These are phyloP conservation scores for Vanessa atalanta DNA, from an alignment of 1,140 invertebrate species.

Conservation along the genomic window DNA sequence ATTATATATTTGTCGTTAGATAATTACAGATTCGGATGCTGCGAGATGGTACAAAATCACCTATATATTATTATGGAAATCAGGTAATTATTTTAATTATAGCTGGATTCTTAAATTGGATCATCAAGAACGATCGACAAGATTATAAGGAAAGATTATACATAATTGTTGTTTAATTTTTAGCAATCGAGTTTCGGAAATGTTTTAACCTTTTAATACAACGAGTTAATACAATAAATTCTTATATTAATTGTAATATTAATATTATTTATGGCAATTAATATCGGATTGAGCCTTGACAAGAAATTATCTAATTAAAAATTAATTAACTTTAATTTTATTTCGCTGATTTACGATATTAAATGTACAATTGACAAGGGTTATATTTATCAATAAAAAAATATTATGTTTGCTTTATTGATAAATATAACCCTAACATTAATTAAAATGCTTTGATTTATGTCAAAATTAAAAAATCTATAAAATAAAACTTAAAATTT, in stretches of 20 bases:
- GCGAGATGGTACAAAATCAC: constrained; percentile 18
- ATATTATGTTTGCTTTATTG: too few species aligned
- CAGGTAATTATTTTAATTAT: constrained; percentile 36
- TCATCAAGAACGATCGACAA: constrained; percentile 27
- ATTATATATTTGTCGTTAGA: constrained; percentile 25
- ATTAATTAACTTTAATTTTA: too few species aligned
- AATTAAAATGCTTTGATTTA: too few species aligned
- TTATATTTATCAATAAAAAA: too few species aligned
- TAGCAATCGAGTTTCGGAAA: constrained; percentile 9
- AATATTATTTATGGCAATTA: not conserved
- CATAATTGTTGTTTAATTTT: constrained; percentile 38
- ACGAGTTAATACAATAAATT: not conserved
- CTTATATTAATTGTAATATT: too few species aligned
- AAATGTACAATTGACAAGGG: too few species aligned
- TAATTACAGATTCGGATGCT: constrained; percentile 24
- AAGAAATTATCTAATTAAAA: too few species aligned
- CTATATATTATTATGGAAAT: constrained; percentile 29
- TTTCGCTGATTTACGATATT: too few species aligned
- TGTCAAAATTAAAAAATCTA: too few species aligned
- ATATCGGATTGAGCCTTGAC: too few species aligned
- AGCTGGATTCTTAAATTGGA: constrained; percentile 23
- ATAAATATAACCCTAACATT: too few species aligned
- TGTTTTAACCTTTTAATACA: not conserved
- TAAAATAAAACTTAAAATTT: too few species aligned
- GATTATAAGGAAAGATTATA: constrained; percentile 42